These are phyloP conservation scores for Machimus atricapillus DNA, from an alignment of 2,888 invertebrate genomes.

Conservation along the genomic window DNA sequence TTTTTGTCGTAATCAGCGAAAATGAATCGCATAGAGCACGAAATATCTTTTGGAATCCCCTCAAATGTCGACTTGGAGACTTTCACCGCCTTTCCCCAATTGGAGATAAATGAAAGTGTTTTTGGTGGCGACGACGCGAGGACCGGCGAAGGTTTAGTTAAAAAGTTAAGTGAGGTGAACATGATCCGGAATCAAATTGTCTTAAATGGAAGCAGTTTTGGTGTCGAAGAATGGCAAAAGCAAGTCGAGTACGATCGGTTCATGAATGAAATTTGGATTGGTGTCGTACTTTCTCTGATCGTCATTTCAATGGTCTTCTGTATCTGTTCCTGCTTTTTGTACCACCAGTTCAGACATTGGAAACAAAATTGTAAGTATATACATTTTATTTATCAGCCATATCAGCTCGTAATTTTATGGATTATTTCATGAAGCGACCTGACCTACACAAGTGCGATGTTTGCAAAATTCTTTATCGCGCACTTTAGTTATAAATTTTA, in stretches of 20 bases:
- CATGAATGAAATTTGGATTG: conserved; percentile 71
- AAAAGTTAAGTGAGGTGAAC: conserved; percentile 53
- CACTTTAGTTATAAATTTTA: neutral
- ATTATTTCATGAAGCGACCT: neutral
- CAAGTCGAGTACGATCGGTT: conserved; percentile 67
- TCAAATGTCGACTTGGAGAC: conserved; percentile 58
- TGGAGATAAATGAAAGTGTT: conserved; percentile 5
- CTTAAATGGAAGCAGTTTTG: conserved; percentile 15
- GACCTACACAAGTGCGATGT: neutral
- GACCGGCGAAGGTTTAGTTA: conserved; percentile 49
- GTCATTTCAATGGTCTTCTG: conserved; percentile 70
- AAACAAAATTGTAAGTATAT: conserved; percentile 67
- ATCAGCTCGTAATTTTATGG: neutral
- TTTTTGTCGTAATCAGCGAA: neutral
- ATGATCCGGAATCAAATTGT: conserved; percentile 25
- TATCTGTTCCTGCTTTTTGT: conserved; percentile 70
- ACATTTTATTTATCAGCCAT: neutral
- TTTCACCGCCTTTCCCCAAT: conserved; percentile 50
- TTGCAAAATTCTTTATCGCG: neutral
- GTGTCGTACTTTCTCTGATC: conserved; percentile 68
- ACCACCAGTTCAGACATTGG: conserved; percentile 72
- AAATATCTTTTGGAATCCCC: conserved; percentile 58
- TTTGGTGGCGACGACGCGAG: neutral
- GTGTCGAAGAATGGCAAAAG: conserved; percentile 54
- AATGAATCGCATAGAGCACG: conserved; percentile 57